Percentiles rank a stretch among this genome's conserved stretches.
Evolutionary conservation across 2,888 invertebrate species (phyloP).

Genomic region (Limnephilus auricula): DNA sequence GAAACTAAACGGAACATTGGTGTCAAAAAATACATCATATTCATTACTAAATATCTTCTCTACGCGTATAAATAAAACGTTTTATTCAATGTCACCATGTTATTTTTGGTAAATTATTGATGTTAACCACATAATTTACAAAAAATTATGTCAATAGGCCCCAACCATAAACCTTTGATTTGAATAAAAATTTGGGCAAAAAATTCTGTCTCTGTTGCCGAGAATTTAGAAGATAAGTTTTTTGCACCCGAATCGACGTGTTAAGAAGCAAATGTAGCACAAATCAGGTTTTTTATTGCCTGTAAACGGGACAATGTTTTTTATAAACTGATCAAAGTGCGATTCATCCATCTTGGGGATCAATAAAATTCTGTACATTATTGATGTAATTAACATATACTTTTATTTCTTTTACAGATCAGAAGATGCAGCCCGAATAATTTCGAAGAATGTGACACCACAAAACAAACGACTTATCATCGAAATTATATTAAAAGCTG

Average conservation of each 20-base stretch:
- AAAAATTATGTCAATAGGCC: neutral
- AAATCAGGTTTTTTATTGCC: neutral
- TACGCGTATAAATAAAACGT: neutral
- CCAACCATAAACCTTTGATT: neutral
- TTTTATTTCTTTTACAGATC: slow-evolving; percentile 11
- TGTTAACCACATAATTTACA: neutral
- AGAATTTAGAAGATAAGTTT: neutral
- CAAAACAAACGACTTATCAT: neutral
- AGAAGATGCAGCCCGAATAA: neutral
- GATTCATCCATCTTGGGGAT: neutral
- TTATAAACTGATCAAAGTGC: neutral
- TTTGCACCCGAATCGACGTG: neutral
- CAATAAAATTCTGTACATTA: neutral
- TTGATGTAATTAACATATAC: neutral
- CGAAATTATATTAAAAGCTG: neutral
- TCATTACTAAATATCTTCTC: neutral
- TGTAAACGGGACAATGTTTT: slow-evolving; percentile 2
- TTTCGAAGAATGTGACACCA: neutral
- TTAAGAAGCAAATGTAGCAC: neutral
- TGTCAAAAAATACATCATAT: neutral
- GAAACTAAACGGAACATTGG: neutral
- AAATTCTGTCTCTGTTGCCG: neutral
- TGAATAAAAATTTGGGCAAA: neutral
- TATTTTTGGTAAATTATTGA: neutral
- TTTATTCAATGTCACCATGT: neutral